A percentile compares a stretch with the other conserved stretches of the same genome.
Conservation (phyloP, 2,888 invertebrate genomes). For the Andrena fulva region DNA sequence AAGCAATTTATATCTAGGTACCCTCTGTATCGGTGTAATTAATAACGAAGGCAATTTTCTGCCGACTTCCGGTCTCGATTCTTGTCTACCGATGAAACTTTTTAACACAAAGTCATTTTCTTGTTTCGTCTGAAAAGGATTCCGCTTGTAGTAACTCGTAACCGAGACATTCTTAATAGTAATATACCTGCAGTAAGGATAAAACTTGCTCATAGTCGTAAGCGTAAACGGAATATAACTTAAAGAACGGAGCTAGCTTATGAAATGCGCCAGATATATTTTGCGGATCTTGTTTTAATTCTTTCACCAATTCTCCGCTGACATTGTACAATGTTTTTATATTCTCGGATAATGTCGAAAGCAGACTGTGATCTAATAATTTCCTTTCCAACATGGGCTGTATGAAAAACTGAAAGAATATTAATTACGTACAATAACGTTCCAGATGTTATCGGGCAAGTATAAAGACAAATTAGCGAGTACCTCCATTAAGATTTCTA, state of each 20-base stretch:
- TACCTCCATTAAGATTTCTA: conserved; percentile 88
- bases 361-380: conserved; percentile 85
- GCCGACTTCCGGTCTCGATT: conserved; percentile 89
- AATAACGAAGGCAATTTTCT: conserved; percentile 90
- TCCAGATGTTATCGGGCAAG: background rate
- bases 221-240: conserved; percentile 92
- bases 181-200: conserved; percentile 87
- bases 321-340: conserved; percentile 88
- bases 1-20: conserved; percentile 91
- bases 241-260: conserved; percentile 91
- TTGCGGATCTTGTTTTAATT: conserved; percentile 86
- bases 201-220: conserved; percentile 90
- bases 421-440: conserved; percentile 30
- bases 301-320: conserved; percentile 87
- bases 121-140: conserved; percentile 84
- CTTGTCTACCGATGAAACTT: conserved; percentile 88
- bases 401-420: conserved; percentile 86
- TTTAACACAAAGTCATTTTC: conserved; percentile 86
- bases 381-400: conserved; percentile 86
- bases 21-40: conserved; percentile 92
- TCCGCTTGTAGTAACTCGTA: background rate
- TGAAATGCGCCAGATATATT: conserved; percentile 89
- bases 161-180: background rate
- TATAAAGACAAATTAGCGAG: conserved; percentile 28
- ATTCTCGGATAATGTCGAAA: conserved; percentile 88